These are phyloP conservation scores for Xylota sylvarum DNA, from an alignment of 2,888 invertebrate genomes.

Conservation along the genomic window DNA sequence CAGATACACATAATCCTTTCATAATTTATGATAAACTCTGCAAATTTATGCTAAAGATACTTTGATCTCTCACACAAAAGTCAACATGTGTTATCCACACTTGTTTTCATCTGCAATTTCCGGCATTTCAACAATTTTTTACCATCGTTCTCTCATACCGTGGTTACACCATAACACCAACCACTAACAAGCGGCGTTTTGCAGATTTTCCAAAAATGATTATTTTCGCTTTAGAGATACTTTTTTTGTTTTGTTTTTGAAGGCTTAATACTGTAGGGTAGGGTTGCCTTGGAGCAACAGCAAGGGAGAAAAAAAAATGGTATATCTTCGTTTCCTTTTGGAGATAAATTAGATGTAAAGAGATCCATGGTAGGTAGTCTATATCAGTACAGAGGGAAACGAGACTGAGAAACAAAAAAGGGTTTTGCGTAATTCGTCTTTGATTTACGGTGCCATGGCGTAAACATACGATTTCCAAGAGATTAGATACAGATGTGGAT, in stretches of 20 bases:
- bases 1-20: neutral
- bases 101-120: constrained; percentile 28
- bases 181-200: constrained; percentile 21
- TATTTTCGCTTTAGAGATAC: constrained; percentile 19
- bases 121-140: constrained; percentile 42
- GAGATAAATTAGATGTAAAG: constrained; percentile 9
- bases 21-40: neutral
- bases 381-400: neutral
- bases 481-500: constrained; percentile 31
- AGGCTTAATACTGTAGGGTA: neutral
- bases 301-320: neutral
- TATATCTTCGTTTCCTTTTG: neutral
- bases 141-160: neutral
- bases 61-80: neutral
- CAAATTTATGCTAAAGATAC: neutral
- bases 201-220: constrained; percentile 49
- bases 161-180: neutral
- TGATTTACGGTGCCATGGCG: constrained; percentile 29
- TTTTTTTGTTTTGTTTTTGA: neutral
- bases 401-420: constrained; percentile 14
- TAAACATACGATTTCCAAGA: constrained; percentile 8
- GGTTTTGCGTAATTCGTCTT: constrained; percentile 39
- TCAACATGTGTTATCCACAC: constrained; percentile 41
- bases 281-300: neutral
- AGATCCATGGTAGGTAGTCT: neutral